phyloP scores from a whole-genome alignment of 2,113 vertebrate genomes.

The Raja brachyura region DNA sequence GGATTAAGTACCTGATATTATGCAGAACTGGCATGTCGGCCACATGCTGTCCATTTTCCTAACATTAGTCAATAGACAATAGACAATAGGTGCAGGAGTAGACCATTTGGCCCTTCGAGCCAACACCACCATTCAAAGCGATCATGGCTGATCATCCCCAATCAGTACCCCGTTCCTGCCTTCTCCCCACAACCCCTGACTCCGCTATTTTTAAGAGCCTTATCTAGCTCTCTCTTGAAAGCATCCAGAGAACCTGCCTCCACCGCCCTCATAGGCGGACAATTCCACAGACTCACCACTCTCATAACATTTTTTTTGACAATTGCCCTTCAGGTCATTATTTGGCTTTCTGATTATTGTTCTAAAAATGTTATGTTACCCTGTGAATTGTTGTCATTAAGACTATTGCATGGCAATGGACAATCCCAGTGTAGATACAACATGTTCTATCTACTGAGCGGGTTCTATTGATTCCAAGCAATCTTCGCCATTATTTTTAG shows the following conservation, averaged over 20 bases:
- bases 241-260: no score
- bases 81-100: no score
- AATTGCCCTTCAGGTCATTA: not conserved
- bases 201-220: no score
- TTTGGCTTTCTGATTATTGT: not conserved
- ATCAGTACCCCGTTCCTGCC: no score
- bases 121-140: no score
- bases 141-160: no score
- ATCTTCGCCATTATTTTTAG: not conserved
- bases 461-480: not conserved
- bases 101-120: no score
- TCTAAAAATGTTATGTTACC: not conserved
- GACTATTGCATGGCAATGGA: not conserved
- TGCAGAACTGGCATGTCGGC: not conserved
- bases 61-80: no score
- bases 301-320: not conserved
- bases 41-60: not conserved
- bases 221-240: no score
- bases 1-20: not conserved
- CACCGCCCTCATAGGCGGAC: no score
- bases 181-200: no score
- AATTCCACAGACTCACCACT: no score
- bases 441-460: not conserved
- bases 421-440: not conserved
- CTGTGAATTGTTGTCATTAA: not conserved